These are phyloP conservation scores for Temnothorax unifasciatus DNA, from an alignment of 2,888 invertebrate genomes.

Conservation along the genomic window DNA sequence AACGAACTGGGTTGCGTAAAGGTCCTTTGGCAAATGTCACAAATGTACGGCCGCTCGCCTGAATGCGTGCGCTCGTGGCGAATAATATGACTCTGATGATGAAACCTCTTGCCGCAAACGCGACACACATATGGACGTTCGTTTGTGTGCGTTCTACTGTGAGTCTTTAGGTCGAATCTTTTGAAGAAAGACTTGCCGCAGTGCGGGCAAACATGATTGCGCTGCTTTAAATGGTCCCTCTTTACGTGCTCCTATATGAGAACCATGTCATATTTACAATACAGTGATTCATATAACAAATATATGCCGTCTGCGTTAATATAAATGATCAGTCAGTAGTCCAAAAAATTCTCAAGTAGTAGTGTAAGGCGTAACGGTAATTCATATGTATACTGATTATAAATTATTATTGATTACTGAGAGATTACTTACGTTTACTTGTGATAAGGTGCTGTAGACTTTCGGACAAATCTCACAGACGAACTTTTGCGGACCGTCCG, in stretches of 20 bases:
- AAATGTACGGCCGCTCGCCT: slow-evolving; percentile 80
- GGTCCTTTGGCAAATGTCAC: slow-evolving; percentile 80
- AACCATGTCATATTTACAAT: background rate
- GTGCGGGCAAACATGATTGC: slow-evolving; percentile 82
- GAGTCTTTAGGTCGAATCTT: slow-evolving; percentile 85
- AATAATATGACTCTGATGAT: slow-evolving; percentile 84
- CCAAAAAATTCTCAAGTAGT: background rate
- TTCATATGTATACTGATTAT: background rate
- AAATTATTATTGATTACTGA: background rate
- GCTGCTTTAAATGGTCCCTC: slow-evolving; percentile 84
- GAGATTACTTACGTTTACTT: slow-evolving; percentile 83
- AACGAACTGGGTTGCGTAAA: slow-evolving; percentile 81
- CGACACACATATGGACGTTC: slow-evolving; percentile 85
- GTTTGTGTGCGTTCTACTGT: slow-evolving; percentile 83
- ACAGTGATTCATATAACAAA: background rate
- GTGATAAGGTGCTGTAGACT: slow-evolving; percentile 81
- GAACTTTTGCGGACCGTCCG: slow-evolving; percentile 81
- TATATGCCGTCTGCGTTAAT: background rate
- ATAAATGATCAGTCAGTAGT: background rate
- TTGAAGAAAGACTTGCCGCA: slow-evolving; percentile 85
- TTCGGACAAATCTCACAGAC: slow-evolving; percentile 83
- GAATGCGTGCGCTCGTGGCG: slow-evolving; percentile 85
- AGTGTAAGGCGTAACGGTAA: background rate
- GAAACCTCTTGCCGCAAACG: slow-evolving; percentile 84
- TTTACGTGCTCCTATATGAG: slow-evolving; percentile 83